phyloP scores from a whole-genome alignment of 2,888 invertebrate genomes.

The Cataglyphis cursor region DNA sequence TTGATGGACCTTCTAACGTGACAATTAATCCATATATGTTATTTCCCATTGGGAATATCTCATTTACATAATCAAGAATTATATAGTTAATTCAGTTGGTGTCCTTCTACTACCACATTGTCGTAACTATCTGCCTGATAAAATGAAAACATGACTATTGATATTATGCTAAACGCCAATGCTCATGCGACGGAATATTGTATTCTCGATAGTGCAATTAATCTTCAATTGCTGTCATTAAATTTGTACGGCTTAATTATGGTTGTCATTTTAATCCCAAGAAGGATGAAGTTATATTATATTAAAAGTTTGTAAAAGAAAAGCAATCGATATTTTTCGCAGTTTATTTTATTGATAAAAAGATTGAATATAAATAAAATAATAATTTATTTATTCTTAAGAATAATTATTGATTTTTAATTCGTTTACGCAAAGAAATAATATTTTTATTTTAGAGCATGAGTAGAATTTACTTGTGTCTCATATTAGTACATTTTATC shows the following conservation, averaged over 20 bases:
- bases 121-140: constrained; percentile 16
- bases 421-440: neutral
- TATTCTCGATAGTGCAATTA: constrained; percentile 28
- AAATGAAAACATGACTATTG: constrained; percentile 22
- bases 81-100: constrained; percentile 2
- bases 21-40: constrained; percentile 35
- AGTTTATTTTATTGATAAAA: neutral
- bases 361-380: neutral
- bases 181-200: constrained; percentile 3
- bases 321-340: neutral
- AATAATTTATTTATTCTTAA: neutral
- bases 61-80: constrained; percentile 48
- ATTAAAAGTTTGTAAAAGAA: neutral
- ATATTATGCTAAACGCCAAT: constrained; percentile 30
- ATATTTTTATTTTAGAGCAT: neutral
- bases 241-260: constrained; percentile 5
- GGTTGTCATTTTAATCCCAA: neutral
- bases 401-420: neutral
- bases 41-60: constrained; percentile 34
- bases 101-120: neutral
- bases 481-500: neutral
- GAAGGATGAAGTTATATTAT: neutral
- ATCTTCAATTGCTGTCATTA: neutral
- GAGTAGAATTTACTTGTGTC: neutral
- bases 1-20: constrained; percentile 23